phyloP scores from a whole-genome alignment of 2,797 vertebrate species.

The Takifugu rubripes region DNA sequence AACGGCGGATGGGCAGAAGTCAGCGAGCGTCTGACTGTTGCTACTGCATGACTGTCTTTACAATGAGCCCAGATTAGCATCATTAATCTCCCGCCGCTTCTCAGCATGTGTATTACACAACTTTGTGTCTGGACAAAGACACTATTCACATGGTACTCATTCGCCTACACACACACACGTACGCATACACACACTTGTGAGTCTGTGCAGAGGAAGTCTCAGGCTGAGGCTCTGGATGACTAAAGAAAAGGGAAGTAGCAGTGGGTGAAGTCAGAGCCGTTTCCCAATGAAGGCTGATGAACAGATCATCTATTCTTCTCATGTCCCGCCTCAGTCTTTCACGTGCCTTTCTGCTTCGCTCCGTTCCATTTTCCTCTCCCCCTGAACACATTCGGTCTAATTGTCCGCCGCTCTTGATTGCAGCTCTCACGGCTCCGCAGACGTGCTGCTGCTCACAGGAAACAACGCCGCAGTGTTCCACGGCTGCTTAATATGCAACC shows the following conservation, averaged over 20 bases:
- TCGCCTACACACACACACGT: too few relatives aligned
- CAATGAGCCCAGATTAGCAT: conserved; percentile 39
- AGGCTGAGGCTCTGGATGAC: conserved; percentile 20
- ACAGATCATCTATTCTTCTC: conserved; percentile 30
- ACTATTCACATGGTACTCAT: conserved; percentile 18
- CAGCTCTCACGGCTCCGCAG: conserved; percentile 36
- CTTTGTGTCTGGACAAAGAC: conserved; percentile 52
- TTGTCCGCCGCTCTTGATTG: conserved; percentile 48
- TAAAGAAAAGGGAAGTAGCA: conserved; percentile 21
- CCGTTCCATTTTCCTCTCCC: conserved; percentile 8
- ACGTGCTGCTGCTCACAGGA: conserved; percentile 20
- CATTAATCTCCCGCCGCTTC: conserved; percentile 37
- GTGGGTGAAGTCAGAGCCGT: conserved; percentile 27
- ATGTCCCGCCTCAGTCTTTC: conserved; percentile 13
- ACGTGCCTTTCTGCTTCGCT: conserved; percentile 21
- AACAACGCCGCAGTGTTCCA: conserved; percentile 26
- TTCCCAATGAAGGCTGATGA: conserved; percentile 53
- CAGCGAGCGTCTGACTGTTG: conserved; percentile 3
- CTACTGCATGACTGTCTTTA: conserved; percentile 23
- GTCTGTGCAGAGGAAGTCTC: conserved; percentile 39
- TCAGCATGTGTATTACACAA: conserved; percentile 36
- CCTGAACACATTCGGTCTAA: conserved; percentile 51
- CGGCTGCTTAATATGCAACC: conserved; percentile 28
- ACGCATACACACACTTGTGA: conserved; percentile 7
- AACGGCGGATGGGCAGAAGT: not conserved